phyloP scores from a whole-genome alignment of 2,888 invertebrate genomes.

The Spialia ferax region DNA sequence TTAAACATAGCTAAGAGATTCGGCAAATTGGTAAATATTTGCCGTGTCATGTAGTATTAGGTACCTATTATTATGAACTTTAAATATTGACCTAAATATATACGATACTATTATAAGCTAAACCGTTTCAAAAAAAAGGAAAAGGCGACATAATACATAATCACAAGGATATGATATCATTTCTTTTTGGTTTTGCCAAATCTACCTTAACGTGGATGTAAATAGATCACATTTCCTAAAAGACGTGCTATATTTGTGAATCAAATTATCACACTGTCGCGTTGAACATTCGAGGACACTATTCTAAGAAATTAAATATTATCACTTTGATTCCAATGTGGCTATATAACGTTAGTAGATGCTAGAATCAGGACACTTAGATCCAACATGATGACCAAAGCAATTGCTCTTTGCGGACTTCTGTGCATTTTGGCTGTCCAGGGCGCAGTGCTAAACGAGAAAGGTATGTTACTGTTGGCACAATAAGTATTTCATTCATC shows the following conservation, averaged over 20 bases:
- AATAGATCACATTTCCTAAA: conserved; percentile 55
- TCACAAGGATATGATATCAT: conserved; percentile 37
- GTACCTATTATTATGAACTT: too few species aligned
- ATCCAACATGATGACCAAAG: conserved; percentile 55
- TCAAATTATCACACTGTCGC: conserved; percentile 57
- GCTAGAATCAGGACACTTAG: conserved; percentile 54
- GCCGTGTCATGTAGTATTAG: too few species aligned
- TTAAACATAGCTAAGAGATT: too few species aligned
- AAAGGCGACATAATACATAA: too few species aligned
- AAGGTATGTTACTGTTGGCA: conserved; percentile 22
- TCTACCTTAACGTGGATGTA: conserved; percentile 38
- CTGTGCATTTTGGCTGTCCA: conserved; percentile 53
- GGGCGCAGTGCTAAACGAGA: conserved; percentile 48
- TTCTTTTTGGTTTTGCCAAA: conserved; percentile 36
- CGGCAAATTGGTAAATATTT: too few species aligned
- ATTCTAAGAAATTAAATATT: conserved; percentile 65
- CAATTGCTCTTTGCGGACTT: conserved; percentile 50
- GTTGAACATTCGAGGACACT: conserved; percentile 51
- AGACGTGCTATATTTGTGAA: conserved; percentile 55
- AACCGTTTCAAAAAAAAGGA: too few species aligned
- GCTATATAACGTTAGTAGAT: conserved; percentile 61
- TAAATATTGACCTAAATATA: too few species aligned
- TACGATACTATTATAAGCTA: too few species aligned
- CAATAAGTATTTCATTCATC: too few species aligned
- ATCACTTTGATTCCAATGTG: conserved; percentile 48